Base-by-base conservation (phyloP, 2,113 vertebrate genomes). In the Perccottus glenii region DNA sequence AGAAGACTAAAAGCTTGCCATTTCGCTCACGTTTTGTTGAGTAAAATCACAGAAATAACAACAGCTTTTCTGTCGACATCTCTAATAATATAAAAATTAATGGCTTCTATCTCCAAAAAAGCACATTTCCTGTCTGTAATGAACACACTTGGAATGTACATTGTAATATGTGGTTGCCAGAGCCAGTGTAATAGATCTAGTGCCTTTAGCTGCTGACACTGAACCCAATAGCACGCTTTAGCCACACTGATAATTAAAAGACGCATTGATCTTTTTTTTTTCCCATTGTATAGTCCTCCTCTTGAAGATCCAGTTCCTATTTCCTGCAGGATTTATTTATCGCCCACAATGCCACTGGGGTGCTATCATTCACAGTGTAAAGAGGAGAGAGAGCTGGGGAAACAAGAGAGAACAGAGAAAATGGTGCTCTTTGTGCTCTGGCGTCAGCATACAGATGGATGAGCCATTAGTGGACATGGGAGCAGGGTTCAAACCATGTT, bases 311-410 rank as follows among this genome's bases (percentile, higher is more conserved):
- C 75, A 81, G 81, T 85, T 86, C 74, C 88, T 73, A 77, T 87
- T 89, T 89, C 84, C 90, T 84, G 64, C 74, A 76, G 85, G 90
- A 90, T 90, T 87, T 88, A 89, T 91, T 83, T 84, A 87, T 90
- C 85, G 87, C 87, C 80, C 86, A 56, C 80, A 81, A 80, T 83
- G 84, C 83, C 84, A 82, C 78, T 77, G 55, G 82, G 83, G 84
- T 77, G 80, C 85, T 69, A 90, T 90, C 77, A 84, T 66, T 91
- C 88, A 90, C 69, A 8, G 59, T 8, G 57, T 76, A 83, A 85
- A 82, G 75, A 86, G 81, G 67, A 62, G 70, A 70, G 80, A 80
- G 83, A 75, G 83, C 85, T 81, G 74, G 52, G 46, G 79, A 86
- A 86, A 81, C 65, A 89, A 84, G 77, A 78, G 74, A 43, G 75